Percentiles rank a stretch among this genome's conserved stretches.
Evolutionary conservation across 2,888 invertebrate species (phyloP).

Genomic region (Lasioglossum calceatum): DNA sequence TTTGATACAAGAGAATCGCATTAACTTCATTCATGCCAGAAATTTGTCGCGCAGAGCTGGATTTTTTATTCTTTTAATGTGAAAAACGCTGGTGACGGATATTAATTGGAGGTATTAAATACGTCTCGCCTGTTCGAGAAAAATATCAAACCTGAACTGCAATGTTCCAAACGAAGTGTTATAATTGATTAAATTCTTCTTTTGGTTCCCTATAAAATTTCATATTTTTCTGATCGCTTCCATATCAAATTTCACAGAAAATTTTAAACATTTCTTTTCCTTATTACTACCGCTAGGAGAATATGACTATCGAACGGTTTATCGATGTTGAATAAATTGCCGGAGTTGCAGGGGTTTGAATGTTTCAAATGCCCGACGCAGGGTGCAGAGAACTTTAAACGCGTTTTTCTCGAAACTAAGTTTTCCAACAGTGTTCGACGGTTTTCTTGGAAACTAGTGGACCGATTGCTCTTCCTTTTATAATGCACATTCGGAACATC

Average conservation of each 20-base stretch:
- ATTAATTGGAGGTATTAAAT: not conserved
- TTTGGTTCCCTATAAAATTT: not conserved
- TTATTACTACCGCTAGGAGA: not conserved
- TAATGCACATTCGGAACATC: conserved; percentile 9
- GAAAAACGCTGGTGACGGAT: not conserved
- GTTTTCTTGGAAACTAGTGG: not conserved
- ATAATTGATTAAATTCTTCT: not conserved
- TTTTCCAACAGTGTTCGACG: not conserved
- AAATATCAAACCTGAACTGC: not conserved
- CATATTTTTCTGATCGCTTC: too few relatives aligned
- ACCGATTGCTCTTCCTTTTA: conserved; percentile 12
- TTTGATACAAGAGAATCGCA: not conserved
- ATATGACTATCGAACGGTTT: not conserved
- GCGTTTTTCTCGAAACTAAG: conserved; percentile 7
- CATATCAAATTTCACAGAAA: not conserved
- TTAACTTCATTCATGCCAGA: not conserved
- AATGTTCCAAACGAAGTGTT: not conserved
- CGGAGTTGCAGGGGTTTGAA: not conserved
- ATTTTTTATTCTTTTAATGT: not conserved
- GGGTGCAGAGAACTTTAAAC: conserved; percentile 3
- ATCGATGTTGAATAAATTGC: not conserved
- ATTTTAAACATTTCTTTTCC: not conserved
- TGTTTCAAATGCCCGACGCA: conserved; percentile 1
- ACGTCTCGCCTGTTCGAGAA: not conserved
- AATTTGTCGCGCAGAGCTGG: too few relatives aligned